phyloP scores from a whole-genome alignment of 1,140 invertebrate genomes.

The Samia ricini region DNA sequence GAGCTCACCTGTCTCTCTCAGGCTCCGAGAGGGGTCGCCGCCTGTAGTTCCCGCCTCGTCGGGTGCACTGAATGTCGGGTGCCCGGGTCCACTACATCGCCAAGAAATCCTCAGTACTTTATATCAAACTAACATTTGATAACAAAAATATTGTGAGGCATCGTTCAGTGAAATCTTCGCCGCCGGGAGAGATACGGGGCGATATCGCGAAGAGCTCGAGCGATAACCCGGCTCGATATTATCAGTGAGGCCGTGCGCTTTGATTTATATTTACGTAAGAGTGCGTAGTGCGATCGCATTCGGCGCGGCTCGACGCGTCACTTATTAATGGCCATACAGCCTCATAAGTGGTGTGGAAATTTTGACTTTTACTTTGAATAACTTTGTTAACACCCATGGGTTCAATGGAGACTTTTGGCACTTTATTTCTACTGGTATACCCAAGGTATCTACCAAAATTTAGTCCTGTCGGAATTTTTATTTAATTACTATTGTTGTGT shows the following conservation, averaged over 20 bases:
- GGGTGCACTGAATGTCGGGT: too few species aligned
- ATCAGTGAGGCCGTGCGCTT: not conserved
- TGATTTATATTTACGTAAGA: not conserved
- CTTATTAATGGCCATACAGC: too few species aligned
- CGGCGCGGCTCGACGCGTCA: not conserved
- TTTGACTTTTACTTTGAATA: not conserved
- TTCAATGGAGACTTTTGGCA: not conserved
- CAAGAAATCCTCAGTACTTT: too few species aligned
- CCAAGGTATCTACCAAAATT: not conserved
- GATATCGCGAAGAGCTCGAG: not conserved
- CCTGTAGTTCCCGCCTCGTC: too few species aligned
- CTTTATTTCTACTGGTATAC: constrained; percentile 7
- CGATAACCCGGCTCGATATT: not conserved
- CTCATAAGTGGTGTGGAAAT: too few species aligned
- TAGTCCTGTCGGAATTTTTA: not conserved
- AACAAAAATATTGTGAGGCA: too few species aligned
- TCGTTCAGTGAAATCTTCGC: not conserved
- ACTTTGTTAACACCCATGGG: not conserved
- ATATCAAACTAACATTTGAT: too few species aligned
- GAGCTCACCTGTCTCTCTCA: too few species aligned
- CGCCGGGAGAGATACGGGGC: not conserved
- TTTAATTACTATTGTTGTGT: not conserved
- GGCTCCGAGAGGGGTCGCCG: too few species aligned
- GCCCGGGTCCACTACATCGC: too few species aligned
- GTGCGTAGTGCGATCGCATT: not conserved